phyloP scores from a whole-genome alignment of 2,888 invertebrate species.

The Zootermopsis nevadensis region DNA sequence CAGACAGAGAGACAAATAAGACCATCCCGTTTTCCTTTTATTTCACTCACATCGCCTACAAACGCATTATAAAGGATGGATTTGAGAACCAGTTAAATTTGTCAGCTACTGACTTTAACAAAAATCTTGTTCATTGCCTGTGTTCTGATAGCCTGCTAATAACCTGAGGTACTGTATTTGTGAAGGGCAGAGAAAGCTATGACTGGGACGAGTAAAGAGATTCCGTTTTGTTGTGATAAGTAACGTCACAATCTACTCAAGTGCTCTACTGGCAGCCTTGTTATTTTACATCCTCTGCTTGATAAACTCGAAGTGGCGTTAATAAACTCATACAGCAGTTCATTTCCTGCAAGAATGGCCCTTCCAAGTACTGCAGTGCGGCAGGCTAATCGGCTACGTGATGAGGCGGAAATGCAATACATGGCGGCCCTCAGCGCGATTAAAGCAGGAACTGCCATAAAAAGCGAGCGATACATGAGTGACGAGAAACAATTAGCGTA shows the following conservation, averaged over 20 bases:
- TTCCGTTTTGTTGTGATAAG: not conserved
- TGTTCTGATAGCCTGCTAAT: too few relatives aligned
- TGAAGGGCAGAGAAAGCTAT: not conserved
- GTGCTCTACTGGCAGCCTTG: not conserved
- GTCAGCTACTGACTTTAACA: too few relatives aligned
- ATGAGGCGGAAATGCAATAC: constrained; percentile 30
- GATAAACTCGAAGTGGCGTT: not conserved
- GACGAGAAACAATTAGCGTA: not conserved
- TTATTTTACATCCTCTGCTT: not conserved
- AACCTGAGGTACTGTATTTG: not conserved
- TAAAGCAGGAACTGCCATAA: constrained; percentile 17
- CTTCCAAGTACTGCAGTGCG: not conserved
- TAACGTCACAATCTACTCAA: not conserved
- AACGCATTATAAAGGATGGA: too few relatives aligned
- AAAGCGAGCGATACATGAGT: constrained; percentile 18
- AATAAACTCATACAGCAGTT: constrained; percentile 13
- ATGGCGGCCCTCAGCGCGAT: not conserved
- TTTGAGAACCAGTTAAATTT: too few relatives aligned
- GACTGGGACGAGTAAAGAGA: not conserved
- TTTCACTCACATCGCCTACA: too few relatives aligned
- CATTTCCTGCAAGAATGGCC: constrained; percentile 23
- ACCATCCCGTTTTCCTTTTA: too few relatives aligned
- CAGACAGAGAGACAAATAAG: too few relatives aligned
- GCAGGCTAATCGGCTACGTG: not conserved
- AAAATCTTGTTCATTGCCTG: too few relatives aligned